phyloP scores from a whole-genome alignment of 2,113 vertebrate genomes.

The Hipposideros armiger region DNA sequence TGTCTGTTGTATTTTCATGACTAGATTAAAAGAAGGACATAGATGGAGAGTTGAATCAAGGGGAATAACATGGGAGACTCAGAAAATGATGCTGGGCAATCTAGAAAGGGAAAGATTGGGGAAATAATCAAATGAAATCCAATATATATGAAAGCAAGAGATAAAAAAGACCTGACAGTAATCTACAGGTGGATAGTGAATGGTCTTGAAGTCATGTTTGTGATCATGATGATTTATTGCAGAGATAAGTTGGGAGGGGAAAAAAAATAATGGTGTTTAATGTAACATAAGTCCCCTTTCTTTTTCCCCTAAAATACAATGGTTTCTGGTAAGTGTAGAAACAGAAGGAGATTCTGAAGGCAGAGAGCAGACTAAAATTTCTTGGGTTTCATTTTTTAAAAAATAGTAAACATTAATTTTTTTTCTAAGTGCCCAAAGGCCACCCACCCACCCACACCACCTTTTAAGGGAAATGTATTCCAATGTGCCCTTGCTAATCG shows the following conservation, averaged over 20 bases:
- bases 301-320: not conserved
- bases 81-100: not conserved
- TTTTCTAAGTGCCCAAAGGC: not conserved
- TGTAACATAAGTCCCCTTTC: not conserved
- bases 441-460: too few relatives aligned
- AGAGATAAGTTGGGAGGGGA: not conserved
- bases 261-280: not conserved
- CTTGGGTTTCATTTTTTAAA: not conserved
- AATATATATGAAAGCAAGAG: not conserved
- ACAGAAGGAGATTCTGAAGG: not conserved
- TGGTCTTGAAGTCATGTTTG: not conserved
- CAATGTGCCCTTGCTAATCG: not conserved
- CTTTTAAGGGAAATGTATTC: not conserved
- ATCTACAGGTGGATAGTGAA: not conserved
- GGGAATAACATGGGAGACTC: not conserved
- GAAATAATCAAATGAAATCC: constrained; percentile 41
- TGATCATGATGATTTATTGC: not conserved
- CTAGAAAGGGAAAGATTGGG: not conserved
- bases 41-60: not conserved
- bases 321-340: not conserved
- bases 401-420: not conserved
- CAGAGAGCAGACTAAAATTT: not conserved
- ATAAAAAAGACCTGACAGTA: not conserved
- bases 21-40: not conserved
- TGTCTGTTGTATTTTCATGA: not conserved